Percentiles rank a stretch among this genome's conserved stretches.
phyloP scores from a whole-genome alignment of 2,113 vertebrate genomes.

The Synchiropus splendidus region DNA sequence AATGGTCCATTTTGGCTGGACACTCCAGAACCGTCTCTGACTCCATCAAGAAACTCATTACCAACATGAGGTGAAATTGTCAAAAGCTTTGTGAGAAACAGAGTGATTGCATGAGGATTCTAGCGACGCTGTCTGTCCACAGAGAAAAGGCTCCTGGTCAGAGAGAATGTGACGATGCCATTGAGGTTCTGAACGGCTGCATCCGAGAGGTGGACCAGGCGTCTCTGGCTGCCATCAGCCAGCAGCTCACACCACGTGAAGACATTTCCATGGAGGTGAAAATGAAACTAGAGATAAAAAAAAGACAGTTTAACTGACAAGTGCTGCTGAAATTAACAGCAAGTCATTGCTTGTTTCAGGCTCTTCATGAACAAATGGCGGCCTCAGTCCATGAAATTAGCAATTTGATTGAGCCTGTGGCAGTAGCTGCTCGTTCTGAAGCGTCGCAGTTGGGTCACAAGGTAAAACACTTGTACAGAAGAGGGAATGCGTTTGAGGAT shows the following conservation, averaged over 20 bases:
- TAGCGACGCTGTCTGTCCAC: conserved; percentile 6
- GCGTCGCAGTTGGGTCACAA: conserved; percentile 95
- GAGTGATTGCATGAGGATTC: not conserved
- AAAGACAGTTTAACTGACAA: not conserved
- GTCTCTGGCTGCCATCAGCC: conserved; percentile 90
- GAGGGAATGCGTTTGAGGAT: no score
- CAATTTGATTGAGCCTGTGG: conserved; percentile 88
- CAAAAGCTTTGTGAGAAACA: not conserved
- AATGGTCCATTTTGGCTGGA: conserved; percentile 89
- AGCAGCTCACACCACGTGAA: conserved; percentile 85
- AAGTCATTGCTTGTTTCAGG: conserved; percentile 72
- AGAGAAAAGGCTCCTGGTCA: conserved; percentile 97
- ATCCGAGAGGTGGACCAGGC: conserved; percentile 93
- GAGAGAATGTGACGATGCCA: conserved; percentile 88
- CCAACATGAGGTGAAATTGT: conserved; percentile 83
- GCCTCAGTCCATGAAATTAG: conserved; percentile 94
- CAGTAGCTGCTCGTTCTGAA: conserved; percentile 79
- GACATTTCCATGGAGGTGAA: conserved; percentile 94
- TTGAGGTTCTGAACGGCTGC: conserved; percentile 84
- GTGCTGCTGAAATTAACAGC: no score
- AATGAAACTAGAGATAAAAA: not conserved
- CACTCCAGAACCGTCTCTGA: conserved; percentile 94
- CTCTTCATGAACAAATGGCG: conserved; percentile 93
- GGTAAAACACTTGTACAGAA: conserved; percentile 55
- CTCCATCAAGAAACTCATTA: conserved; percentile 97